Percentiles rank a stretch among this genome's conserved stretches.
phyloP scores from a whole-genome alignment of 1,140 invertebrate species.

The Varroa destructor region DNA sequence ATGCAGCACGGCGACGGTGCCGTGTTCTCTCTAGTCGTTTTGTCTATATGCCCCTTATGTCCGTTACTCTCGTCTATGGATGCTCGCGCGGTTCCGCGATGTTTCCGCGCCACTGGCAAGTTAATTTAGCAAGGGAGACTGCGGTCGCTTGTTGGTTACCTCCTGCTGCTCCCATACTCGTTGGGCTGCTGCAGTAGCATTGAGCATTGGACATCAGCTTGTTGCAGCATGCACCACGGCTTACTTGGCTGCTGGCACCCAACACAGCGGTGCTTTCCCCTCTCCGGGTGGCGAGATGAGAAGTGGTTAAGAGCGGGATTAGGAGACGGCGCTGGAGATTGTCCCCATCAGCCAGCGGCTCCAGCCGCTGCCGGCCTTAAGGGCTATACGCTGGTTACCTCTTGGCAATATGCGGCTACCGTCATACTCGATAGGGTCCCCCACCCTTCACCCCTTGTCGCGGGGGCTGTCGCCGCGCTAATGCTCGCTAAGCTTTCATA shows the following conservation, averaged over 20 bases:
- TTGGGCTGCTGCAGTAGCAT: too few relatives aligned
- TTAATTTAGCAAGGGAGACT: conserved; percentile 15
- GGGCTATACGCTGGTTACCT: neutral
- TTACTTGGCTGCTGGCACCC: neutral
- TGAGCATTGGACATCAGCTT: too few relatives aligned
- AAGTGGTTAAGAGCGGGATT: conserved; percentile 28
- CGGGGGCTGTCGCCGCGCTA: too few relatives aligned
- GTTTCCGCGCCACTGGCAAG: conserved; percentile 25
- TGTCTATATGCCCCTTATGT: too few relatives aligned
- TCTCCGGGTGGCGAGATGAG: neutral
- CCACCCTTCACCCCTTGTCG: neutral
- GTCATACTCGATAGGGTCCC: neutral
- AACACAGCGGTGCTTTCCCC: neutral
- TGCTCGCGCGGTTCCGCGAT: too few relatives aligned
- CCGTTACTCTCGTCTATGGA: too few relatives aligned
- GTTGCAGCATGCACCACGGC: neutral
- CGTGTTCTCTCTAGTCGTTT: too few relatives aligned
- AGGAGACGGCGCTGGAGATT: neutral
- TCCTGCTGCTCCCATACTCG: too few relatives aligned
- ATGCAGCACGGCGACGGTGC: too few relatives aligned
- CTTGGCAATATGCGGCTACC: conserved; percentile 15
- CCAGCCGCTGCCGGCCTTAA: too few relatives aligned
- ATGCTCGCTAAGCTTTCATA: too few relatives aligned
- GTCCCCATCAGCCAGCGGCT: too few relatives aligned
- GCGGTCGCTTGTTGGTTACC: neutral